Evolutionary conservation across 2,888 invertebrate species (phyloP).

Genomic region (Cephus sareptanus): DNA sequence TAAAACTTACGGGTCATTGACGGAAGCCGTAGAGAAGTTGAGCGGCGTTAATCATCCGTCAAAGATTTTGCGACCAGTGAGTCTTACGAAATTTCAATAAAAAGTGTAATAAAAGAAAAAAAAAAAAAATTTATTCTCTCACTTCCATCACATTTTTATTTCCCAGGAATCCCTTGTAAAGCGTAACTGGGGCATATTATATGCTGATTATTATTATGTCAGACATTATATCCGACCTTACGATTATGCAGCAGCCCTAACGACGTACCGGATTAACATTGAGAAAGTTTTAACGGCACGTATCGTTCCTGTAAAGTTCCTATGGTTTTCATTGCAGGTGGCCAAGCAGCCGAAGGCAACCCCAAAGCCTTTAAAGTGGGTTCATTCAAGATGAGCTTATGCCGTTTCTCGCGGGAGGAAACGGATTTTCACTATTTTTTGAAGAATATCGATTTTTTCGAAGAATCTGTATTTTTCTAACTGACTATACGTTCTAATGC

Average conservation of each 20-base stretch:
- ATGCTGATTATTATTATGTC: background rate
- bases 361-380: constrained; percentile 9
- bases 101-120: background rate
- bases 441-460: background rate
- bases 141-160: background rate
- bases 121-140: background rate
- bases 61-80: background rate
- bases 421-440: background rate
- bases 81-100: background rate
- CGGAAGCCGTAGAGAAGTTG: background rate
- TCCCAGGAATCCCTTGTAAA: background rate
- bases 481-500: constrained; percentile 31
- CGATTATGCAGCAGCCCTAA: constrained; percentile 1
- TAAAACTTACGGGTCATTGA: background rate
- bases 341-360: background rate
- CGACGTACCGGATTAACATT: constrained; percentile 1
- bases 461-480: constrained; percentile 48
- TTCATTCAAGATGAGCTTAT: constrained; percentile 9
- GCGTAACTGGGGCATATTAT: background rate
- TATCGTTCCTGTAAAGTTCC: background rate
- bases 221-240: background rate
- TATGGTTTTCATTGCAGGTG: background rate
- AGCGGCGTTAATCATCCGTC: background rate
- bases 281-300: constrained; percentile 4
- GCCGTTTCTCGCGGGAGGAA: background rate